Conservation (phyloP, 2,113 vertebrate species). For the Alethe castanea region DNA sequence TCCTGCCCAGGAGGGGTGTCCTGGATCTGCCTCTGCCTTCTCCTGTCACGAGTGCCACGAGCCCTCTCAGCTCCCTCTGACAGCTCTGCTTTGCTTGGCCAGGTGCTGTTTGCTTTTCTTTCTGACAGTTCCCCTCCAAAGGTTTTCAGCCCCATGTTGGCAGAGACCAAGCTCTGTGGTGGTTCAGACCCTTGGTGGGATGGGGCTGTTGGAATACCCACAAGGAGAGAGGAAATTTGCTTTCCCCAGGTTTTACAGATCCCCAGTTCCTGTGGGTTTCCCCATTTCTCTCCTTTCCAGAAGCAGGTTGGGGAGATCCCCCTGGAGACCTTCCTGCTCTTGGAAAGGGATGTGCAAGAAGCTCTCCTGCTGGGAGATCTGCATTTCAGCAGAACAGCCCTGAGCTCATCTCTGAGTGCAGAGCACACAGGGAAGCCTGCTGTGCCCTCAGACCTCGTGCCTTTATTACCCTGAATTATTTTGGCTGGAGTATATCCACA, state of each 20-base stretch:
- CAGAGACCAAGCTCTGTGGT: background rate
- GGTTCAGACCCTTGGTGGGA: background rate
- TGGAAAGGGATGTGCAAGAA: background rate
- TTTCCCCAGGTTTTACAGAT: background rate
- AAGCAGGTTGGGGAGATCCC: background rate
- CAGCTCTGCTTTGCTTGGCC: slow-evolving; percentile 28
- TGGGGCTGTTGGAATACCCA: background rate
- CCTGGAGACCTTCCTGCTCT: background rate
- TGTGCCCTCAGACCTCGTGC: background rate
- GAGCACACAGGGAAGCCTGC: background rate
- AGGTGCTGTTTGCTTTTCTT: background rate
- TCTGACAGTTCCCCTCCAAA: background rate
- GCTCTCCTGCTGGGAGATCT: background rate
- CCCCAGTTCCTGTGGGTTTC: background rate
- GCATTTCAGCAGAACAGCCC: background rate
- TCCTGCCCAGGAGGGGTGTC: background rate
- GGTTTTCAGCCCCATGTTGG: background rate
- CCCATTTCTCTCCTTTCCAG: background rate
- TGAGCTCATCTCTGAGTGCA: background rate
- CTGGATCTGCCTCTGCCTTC: background rate
- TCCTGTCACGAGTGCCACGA: rapidly evolving
- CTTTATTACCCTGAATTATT: background rate
- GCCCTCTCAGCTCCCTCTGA: background rate
- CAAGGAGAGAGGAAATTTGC: background rate
- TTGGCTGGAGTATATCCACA: background rate